Conservation (phyloP, 2,888 invertebrate species). For the Nemoura dubitans region DNA sequence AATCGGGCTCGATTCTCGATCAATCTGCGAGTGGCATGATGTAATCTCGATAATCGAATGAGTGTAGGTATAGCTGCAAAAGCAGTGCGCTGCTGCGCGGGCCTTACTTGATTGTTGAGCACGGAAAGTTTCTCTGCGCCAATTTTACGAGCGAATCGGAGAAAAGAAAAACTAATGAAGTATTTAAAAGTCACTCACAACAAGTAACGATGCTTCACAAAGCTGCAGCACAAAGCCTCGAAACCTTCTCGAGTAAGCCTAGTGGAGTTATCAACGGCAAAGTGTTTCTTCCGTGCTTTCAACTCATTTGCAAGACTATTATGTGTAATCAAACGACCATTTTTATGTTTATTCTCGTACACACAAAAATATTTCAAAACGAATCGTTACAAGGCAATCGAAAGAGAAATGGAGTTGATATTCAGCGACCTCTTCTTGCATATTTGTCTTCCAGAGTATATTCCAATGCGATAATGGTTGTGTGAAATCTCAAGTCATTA, state of each 20-base stretch:
- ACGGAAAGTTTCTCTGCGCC: background rate
- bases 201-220: background rate
- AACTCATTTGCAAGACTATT: background rate
- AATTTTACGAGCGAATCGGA: background rate
- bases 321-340: background rate
- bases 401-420: too few species aligned
- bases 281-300: background rate
- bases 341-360: background rate
- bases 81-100: background rate
- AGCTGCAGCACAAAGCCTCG: background rate
- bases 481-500: background rate
- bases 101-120: background rate
- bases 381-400: too few species aligned
- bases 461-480: background rate
- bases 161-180: background rate
- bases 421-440: too few species aligned
- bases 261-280: background rate
- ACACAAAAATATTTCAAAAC: background rate
- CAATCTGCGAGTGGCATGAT: background rate
- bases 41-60: background rate
- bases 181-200: background rate
- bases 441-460: background rate
- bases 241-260: background rate
- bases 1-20: background rate
- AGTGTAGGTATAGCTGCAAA: background rate